Evolutionary conservation across 2,888 invertebrate genomes (phyloP), one percentile per base, ranked within the genome.

Genomic region (Rhagonycha lutea): DNA sequence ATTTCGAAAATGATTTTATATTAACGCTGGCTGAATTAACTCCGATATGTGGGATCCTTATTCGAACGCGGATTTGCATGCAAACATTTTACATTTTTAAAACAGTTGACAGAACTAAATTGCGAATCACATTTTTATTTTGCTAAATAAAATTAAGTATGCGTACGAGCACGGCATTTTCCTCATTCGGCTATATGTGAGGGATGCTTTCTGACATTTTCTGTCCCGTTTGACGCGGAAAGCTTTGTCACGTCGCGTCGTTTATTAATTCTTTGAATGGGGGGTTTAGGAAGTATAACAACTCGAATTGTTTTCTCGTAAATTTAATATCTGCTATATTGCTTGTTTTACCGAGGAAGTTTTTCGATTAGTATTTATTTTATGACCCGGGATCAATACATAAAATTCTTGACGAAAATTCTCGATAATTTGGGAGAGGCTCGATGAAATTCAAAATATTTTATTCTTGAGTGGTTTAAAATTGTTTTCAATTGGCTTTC

Each of bases 181-280:
- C 63, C 26, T 65, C 63, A n/a, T 14, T 65, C 47, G 18, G 23
- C 63, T 12, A 65, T 65, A 62, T 23, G 26, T 26, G 26, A 14
- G 63, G 24, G 26, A 24, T 14, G 8, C 63, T 12, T 65, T 65
- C n/a, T 65, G 12, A 65, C 63, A 65, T 14, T 65, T 62, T 8
- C 47, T 47, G 47, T 47, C n/a, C 47, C 23, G 63, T 23, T 65
- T 14, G 24, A 65, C 26, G 14, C 24, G 8, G 18, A 65, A 65
- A 65, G 63, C 63, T 65, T 65, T 65, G 63, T 65, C 63, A 65
- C 63, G 63, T 65, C 23, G 23, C 63, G 63, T 65, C 23, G 23
- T 65, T 65, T 65, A 65, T 65, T 65, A 65, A 65, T 65, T 65
- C 63, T 26, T 65, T 11, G 63, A 65, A 23, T 65, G 26, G n/a